These are phyloP conservation scores for Puffinus mauretanicus DNA, from an alignment of 2,113 vertebrate genomes.

Conservation along the genomic window DNA sequence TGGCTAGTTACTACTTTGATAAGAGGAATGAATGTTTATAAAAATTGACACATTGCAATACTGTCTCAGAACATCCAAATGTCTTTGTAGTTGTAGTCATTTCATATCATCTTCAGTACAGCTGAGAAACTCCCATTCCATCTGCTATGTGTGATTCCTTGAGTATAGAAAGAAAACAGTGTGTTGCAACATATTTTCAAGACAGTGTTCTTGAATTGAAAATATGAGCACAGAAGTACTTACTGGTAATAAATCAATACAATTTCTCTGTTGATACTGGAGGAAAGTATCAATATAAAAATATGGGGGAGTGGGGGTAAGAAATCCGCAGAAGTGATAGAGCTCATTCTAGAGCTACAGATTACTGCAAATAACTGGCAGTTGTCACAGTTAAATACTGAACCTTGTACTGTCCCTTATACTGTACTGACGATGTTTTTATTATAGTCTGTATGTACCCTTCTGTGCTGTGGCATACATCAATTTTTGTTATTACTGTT, in stretches of 20 bases:
- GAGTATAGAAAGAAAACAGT: constrained; percentile 11
- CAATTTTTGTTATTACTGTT: neutral
- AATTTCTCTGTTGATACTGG: neutral
- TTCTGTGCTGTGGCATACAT: constrained; percentile 17
- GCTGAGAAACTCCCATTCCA: constrained; percentile 36
- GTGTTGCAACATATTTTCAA: constrained; percentile 19
- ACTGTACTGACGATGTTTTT: neutral
- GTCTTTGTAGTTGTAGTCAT: constrained; percentile 28
- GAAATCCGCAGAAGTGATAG: neutral
- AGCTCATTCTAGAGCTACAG: neutral
- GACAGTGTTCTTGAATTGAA: neutral
- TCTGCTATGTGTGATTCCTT: constrained; percentile 27
- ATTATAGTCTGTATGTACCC: neutral
- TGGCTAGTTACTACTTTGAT: constrained; percentile 14
- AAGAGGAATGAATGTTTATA: constrained; percentile 15
- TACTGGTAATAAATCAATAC: neutral
- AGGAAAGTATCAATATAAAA: neutral
- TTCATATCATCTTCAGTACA: neutral
- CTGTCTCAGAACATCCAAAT: neutral
- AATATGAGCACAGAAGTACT: constrained; percentile 32
- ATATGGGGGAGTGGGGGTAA: fast-evolving
- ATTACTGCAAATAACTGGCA: neutral
- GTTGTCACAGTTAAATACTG: neutral
- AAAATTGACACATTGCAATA: neutral
- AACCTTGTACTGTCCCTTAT: neutral